A percentile compares a stretch with the other conserved stretches of the same genome.
Evolutionary conservation across 2,888 invertebrate species (phyloP).

Genomic region (Lathronympha strigana): DNA sequence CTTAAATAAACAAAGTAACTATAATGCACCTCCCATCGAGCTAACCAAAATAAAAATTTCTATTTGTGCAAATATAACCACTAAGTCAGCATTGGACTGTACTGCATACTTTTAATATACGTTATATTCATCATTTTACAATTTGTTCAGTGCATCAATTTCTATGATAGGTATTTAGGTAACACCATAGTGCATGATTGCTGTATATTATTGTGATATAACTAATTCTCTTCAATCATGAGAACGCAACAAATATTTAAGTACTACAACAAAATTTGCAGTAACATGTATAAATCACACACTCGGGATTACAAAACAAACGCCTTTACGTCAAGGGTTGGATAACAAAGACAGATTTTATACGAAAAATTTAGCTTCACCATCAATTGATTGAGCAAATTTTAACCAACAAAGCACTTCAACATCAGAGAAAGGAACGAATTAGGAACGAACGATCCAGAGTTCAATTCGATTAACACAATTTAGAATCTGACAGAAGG

Average conservation of each 20-base stretch:
- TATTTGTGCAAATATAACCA: constrained; percentile 65
- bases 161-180: constrained; percentile 66
- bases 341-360: constrained; percentile 41
- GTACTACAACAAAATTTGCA: constrained; percentile 41
- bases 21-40: constrained; percentile 20
- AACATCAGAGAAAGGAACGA: constrained; percentile 66
- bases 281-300: constrained; percentile 29
- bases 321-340: constrained; percentile 32
- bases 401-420: constrained; percentile 72
- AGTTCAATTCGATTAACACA: constrained; percentile 62
- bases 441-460: constrained; percentile 77
- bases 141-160: constrained; percentile 49
- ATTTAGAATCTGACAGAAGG: constrained; percentile 70
- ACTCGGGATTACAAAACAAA: constrained; percentile 34
- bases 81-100: constrained; percentile 46
- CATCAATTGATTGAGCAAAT: constrained; percentile 78
- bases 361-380: constrained; percentile 54
- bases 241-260: constrained; percentile 37
- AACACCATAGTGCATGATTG: constrained; percentile 50
- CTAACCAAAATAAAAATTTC: constrained; percentile 38
- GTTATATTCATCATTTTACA: constrained; percentile 45
- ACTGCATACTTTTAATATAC: constrained; percentile 40
- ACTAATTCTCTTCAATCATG: constrained; percentile 29
- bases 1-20: not conserved
- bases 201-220: constrained; percentile 38